These are phyloP conservation scores for Percina caprodes DNA, from an alignment of 2,113 vertebrate genomes.

Conservation along the genomic window DNA sequence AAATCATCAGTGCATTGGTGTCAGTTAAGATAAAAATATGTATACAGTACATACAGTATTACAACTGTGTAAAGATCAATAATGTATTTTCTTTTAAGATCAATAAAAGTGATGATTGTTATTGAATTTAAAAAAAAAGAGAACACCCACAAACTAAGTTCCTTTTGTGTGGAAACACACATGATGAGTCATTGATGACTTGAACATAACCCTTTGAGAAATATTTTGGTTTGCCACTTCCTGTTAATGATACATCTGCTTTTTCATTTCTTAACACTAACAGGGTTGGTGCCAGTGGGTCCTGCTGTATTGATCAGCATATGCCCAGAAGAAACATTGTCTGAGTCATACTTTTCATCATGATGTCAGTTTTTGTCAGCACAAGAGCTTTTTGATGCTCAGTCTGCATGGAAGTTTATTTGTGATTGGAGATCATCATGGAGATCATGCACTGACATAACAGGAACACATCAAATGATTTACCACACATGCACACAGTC, in stretches of 20 bases:
- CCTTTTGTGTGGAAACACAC: not conserved
- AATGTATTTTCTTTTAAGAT: too few species aligned
- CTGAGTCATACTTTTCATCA: not conserved
- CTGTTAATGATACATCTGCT: not conserved
- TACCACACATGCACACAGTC: not conserved
- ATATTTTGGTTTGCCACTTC: not conserved
- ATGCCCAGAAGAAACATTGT: not conserved
- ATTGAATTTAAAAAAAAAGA: not conserved
- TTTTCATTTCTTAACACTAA: not conserved
- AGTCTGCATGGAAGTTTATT: not conserved
- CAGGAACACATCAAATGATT: not conserved
- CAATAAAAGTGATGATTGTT: too few species aligned
- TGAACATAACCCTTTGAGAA: not conserved
- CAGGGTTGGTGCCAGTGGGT: too few species aligned
- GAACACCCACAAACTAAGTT: not conserved
- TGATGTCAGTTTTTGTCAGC: not conserved
- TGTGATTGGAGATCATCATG: too few species aligned
- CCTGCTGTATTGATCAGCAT: not conserved
- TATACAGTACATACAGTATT: too few species aligned
- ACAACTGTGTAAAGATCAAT: too few species aligned
- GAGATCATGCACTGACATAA: not conserved
- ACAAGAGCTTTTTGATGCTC: not conserved
- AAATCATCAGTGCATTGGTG: too few species aligned
- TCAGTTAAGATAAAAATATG: too few species aligned
- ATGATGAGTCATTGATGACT: not conserved